phyloP scores from a whole-genome alignment of 2,888 invertebrate species.

The Ptycholaimellus sp. region DNA sequence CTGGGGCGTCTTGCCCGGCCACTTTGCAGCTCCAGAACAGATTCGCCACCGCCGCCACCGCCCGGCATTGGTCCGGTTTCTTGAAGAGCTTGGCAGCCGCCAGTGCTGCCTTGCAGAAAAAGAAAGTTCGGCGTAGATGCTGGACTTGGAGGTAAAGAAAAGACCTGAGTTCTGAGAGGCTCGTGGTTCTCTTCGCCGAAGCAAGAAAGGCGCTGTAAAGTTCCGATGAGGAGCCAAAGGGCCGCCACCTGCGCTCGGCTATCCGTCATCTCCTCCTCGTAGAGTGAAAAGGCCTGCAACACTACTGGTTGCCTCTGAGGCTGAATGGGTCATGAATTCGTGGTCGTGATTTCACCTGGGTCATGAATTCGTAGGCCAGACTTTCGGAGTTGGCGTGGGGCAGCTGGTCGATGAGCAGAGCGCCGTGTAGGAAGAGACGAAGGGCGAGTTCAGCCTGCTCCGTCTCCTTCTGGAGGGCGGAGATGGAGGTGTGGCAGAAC shows the following conservation, averaged over 20 bases:
- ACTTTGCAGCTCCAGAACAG: constrained; percentile 71
- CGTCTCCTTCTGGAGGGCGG: constrained; percentile 61
- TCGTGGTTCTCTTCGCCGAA: constrained; percentile 89
- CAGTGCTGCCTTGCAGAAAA: no score
- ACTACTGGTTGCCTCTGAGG: constrained; percentile 4
- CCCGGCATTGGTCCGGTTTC: constrained; percentile 91
- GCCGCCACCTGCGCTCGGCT: constrained; percentile 86
- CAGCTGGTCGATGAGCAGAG: constrained; percentile 39
- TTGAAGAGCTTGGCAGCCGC: constrained; percentile 83
- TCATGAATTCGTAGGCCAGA: constrained; percentile 91
- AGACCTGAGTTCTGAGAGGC: constrained; percentile 76
- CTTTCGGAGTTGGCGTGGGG: constrained; percentile 78
- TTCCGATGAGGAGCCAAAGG: constrained; percentile 76
- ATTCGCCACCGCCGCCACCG: constrained; percentile 39
- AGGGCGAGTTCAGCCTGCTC: constrained; percentile 78
- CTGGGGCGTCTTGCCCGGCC: constrained; percentile 17
- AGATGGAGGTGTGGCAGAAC: constrained; percentile 84
- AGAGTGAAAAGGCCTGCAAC: constrained; percentile 63
- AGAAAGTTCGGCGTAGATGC: no score
- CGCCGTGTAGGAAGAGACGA: constrained; percentile 70
- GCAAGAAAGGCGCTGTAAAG: constrained; percentile 75
- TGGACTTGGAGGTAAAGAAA: no score
- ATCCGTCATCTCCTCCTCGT: constrained; percentile 93
- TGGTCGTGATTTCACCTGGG: constrained; percentile 36
- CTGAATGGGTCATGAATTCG: not conserved